Evolutionary conservation across 2,888 invertebrate genomes (phyloP).

Genomic region (Caenorhabditis wallacei): DNA sequence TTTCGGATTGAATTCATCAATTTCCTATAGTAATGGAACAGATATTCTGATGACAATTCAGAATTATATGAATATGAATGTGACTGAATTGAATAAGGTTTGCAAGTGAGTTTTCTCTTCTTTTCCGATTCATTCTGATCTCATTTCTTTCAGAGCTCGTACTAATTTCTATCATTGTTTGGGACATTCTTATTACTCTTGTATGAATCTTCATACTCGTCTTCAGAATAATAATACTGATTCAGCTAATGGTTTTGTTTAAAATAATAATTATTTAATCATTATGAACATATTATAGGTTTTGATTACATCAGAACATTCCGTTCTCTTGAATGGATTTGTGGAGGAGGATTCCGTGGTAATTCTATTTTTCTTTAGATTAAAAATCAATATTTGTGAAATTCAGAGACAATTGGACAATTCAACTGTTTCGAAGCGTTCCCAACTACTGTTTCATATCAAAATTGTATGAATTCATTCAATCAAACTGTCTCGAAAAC

Average conservation of each 20-base stretch:
- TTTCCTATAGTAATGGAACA: slow-evolving; percentile 66
- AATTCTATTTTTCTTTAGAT: neutral
- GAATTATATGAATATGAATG: slow-evolving; percentile 52
- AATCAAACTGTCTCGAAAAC: slow-evolving; percentile 64
- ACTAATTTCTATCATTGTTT: slow-evolving; percentile 76
- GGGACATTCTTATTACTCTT: slow-evolving; percentile 73
- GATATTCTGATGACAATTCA: slow-evolving; percentile 60
- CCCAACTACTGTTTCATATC: slow-evolving; percentile 49
- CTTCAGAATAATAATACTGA: slow-evolving; percentile 63
- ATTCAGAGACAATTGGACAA: slow-evolving; percentile 63
- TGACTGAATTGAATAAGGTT: slow-evolving; percentile 63
- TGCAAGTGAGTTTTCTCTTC: slow-evolving; percentile 63
- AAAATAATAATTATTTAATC: neutral
- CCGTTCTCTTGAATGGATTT: slow-evolving; percentile 73
- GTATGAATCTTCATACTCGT: slow-evolving; percentile 71
- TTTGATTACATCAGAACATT: slow-evolving; percentile 75
- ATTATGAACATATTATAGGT: slow-evolving; percentile 59
- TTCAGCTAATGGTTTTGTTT: slow-evolving; percentile 55
- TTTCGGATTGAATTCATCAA: slow-evolving; percentile 59
- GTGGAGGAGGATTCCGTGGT: slow-evolving; percentile 76
- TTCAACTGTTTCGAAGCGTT: slow-evolving; percentile 60
- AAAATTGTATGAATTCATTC: slow-evolving; percentile 66
- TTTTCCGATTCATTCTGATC: neutral
- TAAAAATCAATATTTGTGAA: neutral
- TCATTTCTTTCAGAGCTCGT: slow-evolving; percentile 62